These are phyloP conservation scores for Lepidocyrtinus sp. DNA, from an alignment of 2,888 invertebrate species.

Conservation along the genomic window DNA sequence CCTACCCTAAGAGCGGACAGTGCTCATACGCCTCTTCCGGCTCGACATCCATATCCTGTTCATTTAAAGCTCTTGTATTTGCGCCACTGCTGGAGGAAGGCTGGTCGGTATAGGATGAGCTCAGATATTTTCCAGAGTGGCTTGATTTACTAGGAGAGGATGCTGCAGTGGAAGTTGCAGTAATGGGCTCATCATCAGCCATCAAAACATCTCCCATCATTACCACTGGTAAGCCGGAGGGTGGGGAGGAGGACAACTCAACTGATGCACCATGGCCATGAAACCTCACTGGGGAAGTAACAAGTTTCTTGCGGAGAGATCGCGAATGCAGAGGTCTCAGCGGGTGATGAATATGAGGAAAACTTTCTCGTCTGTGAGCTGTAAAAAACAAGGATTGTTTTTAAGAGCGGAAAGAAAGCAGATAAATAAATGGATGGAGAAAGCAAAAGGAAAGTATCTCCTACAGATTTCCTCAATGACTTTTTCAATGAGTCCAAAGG, in stretches of 20 bases:
- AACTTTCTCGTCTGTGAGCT: constrained; percentile 79
- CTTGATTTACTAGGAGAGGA: constrained; percentile 37
- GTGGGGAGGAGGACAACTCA: constrained; percentile 22
- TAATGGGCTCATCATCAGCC: constrained; percentile 21
- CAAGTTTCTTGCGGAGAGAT: constrained; percentile 74
- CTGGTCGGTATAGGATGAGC: background rate
- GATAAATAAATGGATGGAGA: background rate
- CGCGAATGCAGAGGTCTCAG: constrained; percentile 76
- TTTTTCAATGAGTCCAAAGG: background rate
- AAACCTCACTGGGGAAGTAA: constrained; percentile 37
- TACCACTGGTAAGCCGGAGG: background rate
- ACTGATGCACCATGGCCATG: constrained; percentile 12
- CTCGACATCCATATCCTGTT: constrained; percentile 38
- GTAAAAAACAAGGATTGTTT: constrained; percentile 52
- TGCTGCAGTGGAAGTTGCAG: constrained; percentile 18
- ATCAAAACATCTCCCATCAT: constrained; percentile 7
- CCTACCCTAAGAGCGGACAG: constrained; percentile 53
- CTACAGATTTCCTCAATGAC: background rate
- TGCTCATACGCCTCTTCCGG: constrained; percentile 52
- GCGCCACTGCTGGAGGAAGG: background rate
- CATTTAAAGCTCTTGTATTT: constrained; percentile 14
- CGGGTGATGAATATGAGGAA: constrained; percentile 78
- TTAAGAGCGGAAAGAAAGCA: background rate
- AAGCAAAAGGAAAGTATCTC: background rate
- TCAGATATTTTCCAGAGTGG: constrained; percentile 24